Percentiles rank a stretch among this genome's conserved stretches.
Evolutionary conservation across 2,888 invertebrate genomes (phyloP).

Genomic region (Myopa testacea): DNA sequence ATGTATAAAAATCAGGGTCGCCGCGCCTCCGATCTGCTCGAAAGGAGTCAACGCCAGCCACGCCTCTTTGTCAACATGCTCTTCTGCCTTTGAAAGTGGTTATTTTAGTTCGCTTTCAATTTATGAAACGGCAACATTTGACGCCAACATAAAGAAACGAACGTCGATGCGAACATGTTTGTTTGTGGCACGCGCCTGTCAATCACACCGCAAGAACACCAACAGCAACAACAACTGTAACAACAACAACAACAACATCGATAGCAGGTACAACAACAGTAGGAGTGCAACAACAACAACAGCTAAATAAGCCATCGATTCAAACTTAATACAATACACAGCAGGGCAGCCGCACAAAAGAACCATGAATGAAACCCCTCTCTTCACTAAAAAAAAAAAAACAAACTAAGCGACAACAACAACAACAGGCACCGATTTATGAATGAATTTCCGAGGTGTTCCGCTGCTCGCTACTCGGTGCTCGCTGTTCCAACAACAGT

Average conservation of each 20-base stretch:
- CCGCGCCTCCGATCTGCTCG: too few relatives aligned
- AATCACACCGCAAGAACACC: conserved; percentile 27
- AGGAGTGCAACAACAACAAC: conserved; percentile 23
- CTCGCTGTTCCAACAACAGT: too few relatives aligned
- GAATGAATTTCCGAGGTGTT: conserved; percentile 20
- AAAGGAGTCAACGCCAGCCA: too few relatives aligned
- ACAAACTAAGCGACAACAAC: background rate
- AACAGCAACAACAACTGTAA: background rate
- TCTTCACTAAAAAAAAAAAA: too few relatives aligned
- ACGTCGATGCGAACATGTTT: conserved; percentile 23
- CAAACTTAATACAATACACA: conserved; percentile 7
- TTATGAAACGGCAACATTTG: background rate
- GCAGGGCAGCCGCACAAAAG: background rate
- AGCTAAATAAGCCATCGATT: conserved; percentile 7
- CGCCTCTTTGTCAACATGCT: too few relatives aligned
- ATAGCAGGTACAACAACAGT: conserved; percentile 22
- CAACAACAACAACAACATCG: conserved; percentile 21
- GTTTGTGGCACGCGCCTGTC: conserved; percentile 36
- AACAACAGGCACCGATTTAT: conserved; percentile 23
- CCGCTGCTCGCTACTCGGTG: background rate
- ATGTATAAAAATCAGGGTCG: too few relatives aligned
- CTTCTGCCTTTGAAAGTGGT: too few relatives aligned
- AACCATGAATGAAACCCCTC: conserved; percentile 23
- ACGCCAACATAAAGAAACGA: conserved; percentile 30
- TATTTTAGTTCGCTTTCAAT: too few relatives aligned